Conservation (phyloP, 1,140 invertebrate species). For the Archivesica marissinica region DNA sequence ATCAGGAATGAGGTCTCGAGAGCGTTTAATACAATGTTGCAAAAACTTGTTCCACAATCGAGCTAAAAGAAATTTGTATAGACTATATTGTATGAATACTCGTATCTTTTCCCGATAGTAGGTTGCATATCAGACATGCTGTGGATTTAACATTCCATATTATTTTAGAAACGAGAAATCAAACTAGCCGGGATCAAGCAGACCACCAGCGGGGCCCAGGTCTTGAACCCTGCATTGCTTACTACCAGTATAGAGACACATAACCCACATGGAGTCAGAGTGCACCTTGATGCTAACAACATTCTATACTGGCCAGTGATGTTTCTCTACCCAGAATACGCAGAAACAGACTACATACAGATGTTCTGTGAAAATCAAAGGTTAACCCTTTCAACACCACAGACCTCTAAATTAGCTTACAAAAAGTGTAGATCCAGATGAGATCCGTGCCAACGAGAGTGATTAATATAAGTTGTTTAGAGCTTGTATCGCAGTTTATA, state of each 20-base stretch:
- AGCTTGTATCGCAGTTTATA: constrained; percentile 56
- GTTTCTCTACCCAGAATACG: constrained; percentile 92
- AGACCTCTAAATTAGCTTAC: too few relatives aligned
- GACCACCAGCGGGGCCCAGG: constrained; percentile 11
- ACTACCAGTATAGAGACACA: constrained; percentile 70
- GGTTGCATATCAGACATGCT: too few relatives aligned
- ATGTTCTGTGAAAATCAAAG: constrained; percentile 89
- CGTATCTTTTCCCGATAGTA: too few relatives aligned
- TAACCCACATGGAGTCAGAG: constrained; percentile 82
- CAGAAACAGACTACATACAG: constrained; percentile 84
- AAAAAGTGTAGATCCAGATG: too few relatives aligned
- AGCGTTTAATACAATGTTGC: too few relatives aligned
- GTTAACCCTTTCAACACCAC: too few relatives aligned
- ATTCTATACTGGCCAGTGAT: constrained; percentile 92
- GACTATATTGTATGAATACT: too few relatives aligned
- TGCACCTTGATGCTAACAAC: constrained; percentile 86
- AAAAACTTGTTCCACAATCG: too few relatives aligned
- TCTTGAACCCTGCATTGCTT: constrained; percentile 54
- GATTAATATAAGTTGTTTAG: too few relatives aligned
- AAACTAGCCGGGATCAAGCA: constrained; percentile 67
- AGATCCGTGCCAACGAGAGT: too few relatives aligned
- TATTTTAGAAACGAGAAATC: constrained; percentile 73
- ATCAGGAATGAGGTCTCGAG: too few relatives aligned
- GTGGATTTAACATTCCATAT: background rate
- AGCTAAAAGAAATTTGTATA: too few relatives aligned